Percentiles rank a stretch among this genome's conserved stretches.
These are phyloP conservation scores for Aldrovandia affinis DNA, from an alignment of 2,797 vertebrate genomes.

Conservation along the genomic window DNA sequence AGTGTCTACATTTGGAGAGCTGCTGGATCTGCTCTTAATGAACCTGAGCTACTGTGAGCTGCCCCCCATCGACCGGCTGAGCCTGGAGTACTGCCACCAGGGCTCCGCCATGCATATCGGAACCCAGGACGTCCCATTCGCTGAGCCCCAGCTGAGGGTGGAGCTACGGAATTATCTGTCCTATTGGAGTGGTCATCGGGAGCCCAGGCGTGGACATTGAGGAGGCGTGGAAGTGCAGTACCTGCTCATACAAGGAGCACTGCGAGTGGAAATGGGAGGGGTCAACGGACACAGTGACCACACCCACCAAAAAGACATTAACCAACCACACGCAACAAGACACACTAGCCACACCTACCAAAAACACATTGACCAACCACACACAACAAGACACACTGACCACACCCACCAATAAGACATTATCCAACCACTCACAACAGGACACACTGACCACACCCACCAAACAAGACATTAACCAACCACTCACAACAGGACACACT, in stretches of 20 bases:
- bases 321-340: background rate
- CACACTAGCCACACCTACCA: background rate
- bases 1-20: constrained; percentile 60
- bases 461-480: background rate
- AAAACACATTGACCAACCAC: background rate
- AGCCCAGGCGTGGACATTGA: constrained; percentile 73
- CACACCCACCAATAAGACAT: constrained; percentile 24
- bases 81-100: constrained; percentile 74
- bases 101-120: constrained; percentile 58
- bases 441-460: background rate
- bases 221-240: constrained; percentile 75
- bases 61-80: constrained; percentile 64
- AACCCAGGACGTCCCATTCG: constrained; percentile 58
- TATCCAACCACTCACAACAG: background rate
- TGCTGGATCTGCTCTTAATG: constrained; percentile 67
- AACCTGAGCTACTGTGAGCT: constrained; percentile 65
- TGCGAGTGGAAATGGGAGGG: constrained; percentile 67
- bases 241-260: constrained; percentile 62
- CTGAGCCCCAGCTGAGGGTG: constrained; percentile 58
- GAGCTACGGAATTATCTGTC: constrained; percentile 59
- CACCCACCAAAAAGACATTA: constrained; percentile 19
- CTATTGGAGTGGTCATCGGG: constrained; percentile 73
- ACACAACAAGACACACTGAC: background rate
- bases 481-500: background rate
- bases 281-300: background rate